phyloP scores from a whole-genome alignment of 2,888 invertebrate species.

The Diarsia mendica region DNA sequence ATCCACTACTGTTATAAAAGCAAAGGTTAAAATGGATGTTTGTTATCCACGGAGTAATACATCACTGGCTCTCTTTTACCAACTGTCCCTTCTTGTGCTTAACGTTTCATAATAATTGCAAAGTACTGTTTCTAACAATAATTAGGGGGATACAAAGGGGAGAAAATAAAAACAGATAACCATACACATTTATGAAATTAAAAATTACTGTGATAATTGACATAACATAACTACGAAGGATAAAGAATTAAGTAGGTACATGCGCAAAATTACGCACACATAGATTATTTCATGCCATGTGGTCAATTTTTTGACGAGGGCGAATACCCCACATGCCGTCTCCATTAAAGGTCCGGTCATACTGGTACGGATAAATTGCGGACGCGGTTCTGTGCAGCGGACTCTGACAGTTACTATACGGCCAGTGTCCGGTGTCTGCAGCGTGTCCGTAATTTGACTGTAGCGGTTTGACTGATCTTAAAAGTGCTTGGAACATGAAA shows the following conservation, averaged over 20 bases:
- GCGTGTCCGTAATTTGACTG: slow-evolving; percentile 1
- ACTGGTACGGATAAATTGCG: background rate
- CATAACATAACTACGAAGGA: slow-evolving; percentile 37
- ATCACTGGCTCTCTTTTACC: background rate
- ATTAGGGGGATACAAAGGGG: slow-evolving; percentile 14
- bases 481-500: slow-evolving; percentile 26
- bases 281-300: slow-evolving; percentile 47
- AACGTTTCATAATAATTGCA: slow-evolving; percentile 47
- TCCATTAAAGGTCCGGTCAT: slow-evolving; percentile 21
- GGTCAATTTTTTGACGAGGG: slow-evolving; percentile 36
- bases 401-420: background rate
- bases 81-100: slow-evolving; percentile 20
- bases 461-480: slow-evolving; percentile 7
- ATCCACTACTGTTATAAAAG: slow-evolving; percentile 41
- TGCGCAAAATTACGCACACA: slow-evolving; percentile 41
- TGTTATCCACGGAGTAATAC: background rate
- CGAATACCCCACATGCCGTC: slow-evolving; percentile 48
- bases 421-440: background rate
- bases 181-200: slow-evolving; percentile 39
- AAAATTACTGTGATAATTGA: slow-evolving; percentile 15
- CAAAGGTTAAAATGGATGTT: slow-evolving; percentile 8
- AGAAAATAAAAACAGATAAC: slow-evolving; percentile 48
- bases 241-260: slow-evolving; percentile 29
- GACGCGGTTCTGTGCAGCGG: slow-evolving; percentile 1
- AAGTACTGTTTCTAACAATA: slow-evolving; percentile 45